These are phyloP conservation scores for Chrosomus eos DNA, from an alignment of 2,797 vertebrate genomes.

Conservation along the genomic window DNA sequence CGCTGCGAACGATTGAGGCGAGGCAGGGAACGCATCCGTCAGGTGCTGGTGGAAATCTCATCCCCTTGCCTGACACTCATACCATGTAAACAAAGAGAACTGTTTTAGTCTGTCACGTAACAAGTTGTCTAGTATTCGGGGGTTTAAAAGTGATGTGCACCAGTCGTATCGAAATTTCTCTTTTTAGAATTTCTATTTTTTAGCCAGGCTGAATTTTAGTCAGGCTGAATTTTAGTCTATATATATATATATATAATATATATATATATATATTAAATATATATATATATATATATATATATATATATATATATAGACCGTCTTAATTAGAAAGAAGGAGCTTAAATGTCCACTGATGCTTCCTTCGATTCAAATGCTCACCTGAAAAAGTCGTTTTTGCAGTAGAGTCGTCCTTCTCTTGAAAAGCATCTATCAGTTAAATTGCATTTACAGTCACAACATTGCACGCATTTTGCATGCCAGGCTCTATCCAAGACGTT, in stretches of 20 bases:
- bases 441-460: constrained; percentile 92
- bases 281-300: no score
- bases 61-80: constrained; percentile 56
- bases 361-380: constrained; percentile 67
- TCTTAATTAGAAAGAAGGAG: background rate
- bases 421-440: constrained; percentile 95
- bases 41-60: constrained; percentile 47
- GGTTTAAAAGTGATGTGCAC: background rate
- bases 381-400: constrained; percentile 97
- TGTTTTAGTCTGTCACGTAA: constrained; percentile 54
- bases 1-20: constrained; percentile 41
- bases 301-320: no score
- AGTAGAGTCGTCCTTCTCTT: constrained; percentile 91
- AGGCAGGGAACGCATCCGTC: constrained; percentile 40
- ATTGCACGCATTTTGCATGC: constrained; percentile 94
- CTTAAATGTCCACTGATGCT: background rate
- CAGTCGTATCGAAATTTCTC: background rate
- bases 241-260: no score
- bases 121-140: constrained; percentile 9
- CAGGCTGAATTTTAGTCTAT: no score
- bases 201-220: background rate
- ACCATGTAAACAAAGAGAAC: constrained; percentile 65
- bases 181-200: background rate
- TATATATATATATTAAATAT: no score
- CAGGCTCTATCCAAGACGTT: constrained; percentile 96